Base-by-base conservation (phyloP, 1,140 invertebrate species). In the Drosophila repleta region DNA sequence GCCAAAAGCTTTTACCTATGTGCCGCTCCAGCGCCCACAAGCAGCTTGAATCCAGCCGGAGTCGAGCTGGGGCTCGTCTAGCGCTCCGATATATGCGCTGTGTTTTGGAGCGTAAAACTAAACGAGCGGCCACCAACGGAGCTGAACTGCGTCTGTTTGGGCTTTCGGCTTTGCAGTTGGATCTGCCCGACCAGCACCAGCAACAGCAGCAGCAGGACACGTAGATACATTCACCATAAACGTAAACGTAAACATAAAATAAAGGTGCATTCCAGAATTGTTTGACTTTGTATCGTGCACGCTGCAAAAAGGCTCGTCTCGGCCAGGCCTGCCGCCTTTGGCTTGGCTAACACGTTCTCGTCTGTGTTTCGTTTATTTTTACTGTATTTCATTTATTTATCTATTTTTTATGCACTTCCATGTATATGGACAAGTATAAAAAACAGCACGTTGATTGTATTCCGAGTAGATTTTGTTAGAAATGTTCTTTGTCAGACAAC, bases 1-100 rank as follows among this genome's bases (percentile, higher is more conserved):
- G 83, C 83, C 83, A 74, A 88, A 88, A 88, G 83, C 79, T 88
- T 88, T 88, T 88, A 83, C 83, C 75, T 88, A 83, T 87, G 84
- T 79, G 72, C 83, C 79, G 61, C 68, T 60, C 43, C 62, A 62
- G 65, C 67, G 53, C 72, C 55, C 67, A 61, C 58, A 58, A 41
- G 46, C 58, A 56, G 51, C 13, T 60, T 15, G 41, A 57, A 32
- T 37, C 41, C 24, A 5, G 10, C 39, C 7, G 10, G 26, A 26
- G 49, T 35, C 55, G 15, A 57, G 21, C 37, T 61, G 62, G 32
- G 24, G 18, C 48, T 46, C 20, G 66, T 66, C 69, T 63, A 51
- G 60, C 75, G 68, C 41, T 17, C 32, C 83, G 80, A 75, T 81
- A 74, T 74, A 74, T 58, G 64, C 58, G 21, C 45, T 75, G 76